These are phyloP conservation scores for Tychaedon coryphoeus DNA, from an alignment of 2,113 vertebrate genomes.

Conservation along the genomic window DNA sequence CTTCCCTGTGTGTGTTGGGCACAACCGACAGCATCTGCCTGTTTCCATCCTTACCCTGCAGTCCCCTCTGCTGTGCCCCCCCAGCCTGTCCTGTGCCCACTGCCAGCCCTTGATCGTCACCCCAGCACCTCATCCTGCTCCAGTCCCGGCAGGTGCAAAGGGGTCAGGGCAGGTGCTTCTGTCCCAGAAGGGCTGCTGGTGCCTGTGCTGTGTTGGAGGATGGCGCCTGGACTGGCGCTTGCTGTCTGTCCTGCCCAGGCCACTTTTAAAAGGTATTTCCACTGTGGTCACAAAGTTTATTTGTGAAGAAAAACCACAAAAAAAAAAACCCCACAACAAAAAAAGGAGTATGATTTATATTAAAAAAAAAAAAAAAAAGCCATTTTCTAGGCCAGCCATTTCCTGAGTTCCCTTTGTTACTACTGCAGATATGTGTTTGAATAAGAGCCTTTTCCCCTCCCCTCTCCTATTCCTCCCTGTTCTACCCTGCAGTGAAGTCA, in stretches of 20 bases:
- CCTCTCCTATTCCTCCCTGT: constrained; percentile 52
- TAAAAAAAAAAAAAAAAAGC: neutral
- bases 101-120: neutral
- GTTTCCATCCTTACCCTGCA: neutral
- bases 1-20: neutral
- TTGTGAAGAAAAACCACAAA: neutral
- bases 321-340: neutral
- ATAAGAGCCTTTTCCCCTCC: constrained; percentile 65
- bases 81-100: neutral
- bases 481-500: constrained; percentile 78
- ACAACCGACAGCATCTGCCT: neutral
- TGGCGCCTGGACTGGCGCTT: neutral
- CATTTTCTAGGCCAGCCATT: constrained; percentile 66
- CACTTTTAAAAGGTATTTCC: neutral
- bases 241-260: neutral
- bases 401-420: constrained; percentile 70
- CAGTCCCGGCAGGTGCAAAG: neutral
- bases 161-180: neutral
- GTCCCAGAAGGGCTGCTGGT: neutral
- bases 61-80: fast-evolving
- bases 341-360: neutral
- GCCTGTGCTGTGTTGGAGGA: neutral
- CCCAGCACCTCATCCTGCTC: neutral
- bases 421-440: constrained; percentile 72
- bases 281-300: neutral